These are phyloP conservation scores for Pachydiplax longipennis DNA, from an alignment of 2,888 invertebrate genomes.

Conservation along the genomic window DNA sequence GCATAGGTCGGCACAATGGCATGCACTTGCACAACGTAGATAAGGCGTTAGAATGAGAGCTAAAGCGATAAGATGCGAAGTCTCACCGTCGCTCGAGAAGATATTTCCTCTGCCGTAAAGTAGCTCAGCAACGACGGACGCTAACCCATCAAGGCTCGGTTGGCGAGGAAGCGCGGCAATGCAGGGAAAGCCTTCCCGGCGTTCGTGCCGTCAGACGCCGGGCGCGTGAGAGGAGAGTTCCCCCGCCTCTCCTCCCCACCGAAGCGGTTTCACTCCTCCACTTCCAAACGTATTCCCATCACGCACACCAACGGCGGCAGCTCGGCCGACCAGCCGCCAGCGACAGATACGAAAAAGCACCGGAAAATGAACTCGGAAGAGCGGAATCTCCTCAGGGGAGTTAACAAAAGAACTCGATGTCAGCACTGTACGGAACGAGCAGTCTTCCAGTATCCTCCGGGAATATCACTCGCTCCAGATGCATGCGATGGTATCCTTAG, in stretches of 20 bases:
- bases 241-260: conserved; percentile 3
- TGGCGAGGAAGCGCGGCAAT: not conserved
- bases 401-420: not conserved
- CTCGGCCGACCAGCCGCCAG: not conserved
- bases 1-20: too few relatives aligned
- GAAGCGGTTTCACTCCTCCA: conserved; percentile 18
- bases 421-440: not conserved
- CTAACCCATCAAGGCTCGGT: not conserved
- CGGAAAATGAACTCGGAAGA: not conserved
- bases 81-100: not conserved
- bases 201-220: conserved; percentile 15
- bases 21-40: too few relatives aligned
- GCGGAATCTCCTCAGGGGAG: not conserved
- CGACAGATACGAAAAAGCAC: not conserved
- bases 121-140: not conserved
- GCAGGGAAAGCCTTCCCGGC: not conserved
- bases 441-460: not conserved
- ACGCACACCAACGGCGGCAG: not conserved
- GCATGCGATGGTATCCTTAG: too few relatives aligned
- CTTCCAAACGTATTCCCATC: conserved; percentile 16
- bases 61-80: not conserved
- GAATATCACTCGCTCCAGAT: not conserved
- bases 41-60: not conserved
- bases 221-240: not conserved
- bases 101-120: not conserved